Evolutionary conservation across 1,140 invertebrate species (phyloP).

Genomic region (Chironomus tepperi): DNA sequence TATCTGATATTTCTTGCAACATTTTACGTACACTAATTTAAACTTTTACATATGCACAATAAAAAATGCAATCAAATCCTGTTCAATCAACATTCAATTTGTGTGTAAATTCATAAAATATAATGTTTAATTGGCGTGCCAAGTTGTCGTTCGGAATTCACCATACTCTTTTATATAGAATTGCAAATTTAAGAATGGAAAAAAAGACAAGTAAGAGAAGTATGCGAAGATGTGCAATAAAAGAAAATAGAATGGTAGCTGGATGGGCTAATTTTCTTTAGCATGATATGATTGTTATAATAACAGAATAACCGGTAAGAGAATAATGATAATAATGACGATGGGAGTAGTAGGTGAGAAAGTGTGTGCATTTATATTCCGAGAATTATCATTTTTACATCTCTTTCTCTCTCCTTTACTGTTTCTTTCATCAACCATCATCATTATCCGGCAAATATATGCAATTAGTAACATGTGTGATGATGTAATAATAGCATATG

Average conservation of each 20-base stretch:
- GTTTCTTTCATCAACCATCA: no score
- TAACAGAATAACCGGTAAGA: neutral
- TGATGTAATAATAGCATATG: conserved; percentile 14
- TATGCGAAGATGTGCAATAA: neutral
- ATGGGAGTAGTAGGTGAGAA: conserved; percentile 1
- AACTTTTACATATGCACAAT: no score
- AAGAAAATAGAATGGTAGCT: neutral
- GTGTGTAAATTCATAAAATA: neutral
- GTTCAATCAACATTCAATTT: conserved; percentile 7
- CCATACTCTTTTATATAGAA: no score
- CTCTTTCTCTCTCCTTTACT: neutral
- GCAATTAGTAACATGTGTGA: neutral
- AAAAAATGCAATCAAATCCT: neutral
- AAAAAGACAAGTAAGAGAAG: no score
- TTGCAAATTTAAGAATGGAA: no score
- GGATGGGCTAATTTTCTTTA: neutral
- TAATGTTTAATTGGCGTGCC: conserved; percentile 6
- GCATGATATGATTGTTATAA: neutral
- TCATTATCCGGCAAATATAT: neutral
- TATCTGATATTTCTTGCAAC: no score
- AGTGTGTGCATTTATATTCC: conserved; percentile 2
- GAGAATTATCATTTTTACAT: neutral
- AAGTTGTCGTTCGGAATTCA: neutral
- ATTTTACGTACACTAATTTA: no score
- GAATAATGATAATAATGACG: neutral